Conservation (phyloP, 1,140 invertebrate genomes). For the Drosophila asahinai region DNA sequence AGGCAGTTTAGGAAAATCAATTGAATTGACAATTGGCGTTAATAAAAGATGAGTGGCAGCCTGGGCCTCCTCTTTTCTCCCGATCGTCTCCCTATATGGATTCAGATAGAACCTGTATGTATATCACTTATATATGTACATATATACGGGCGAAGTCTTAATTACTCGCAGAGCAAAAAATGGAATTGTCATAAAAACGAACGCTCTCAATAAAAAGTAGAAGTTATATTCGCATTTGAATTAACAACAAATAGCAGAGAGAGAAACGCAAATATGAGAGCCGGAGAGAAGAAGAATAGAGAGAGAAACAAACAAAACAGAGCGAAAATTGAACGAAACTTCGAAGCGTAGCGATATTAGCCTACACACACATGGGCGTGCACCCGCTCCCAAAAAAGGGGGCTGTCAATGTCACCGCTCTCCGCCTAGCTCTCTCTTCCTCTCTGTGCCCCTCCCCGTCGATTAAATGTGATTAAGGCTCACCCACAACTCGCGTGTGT, state of each 20-base stretch:
- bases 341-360: conserved; percentile 66
- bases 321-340: conserved; percentile 70
- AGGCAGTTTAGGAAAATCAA: conserved; percentile 19
- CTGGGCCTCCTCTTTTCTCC: conserved; percentile 11
- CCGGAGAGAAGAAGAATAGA: conserved; percentile 18
- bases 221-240: conserved; percentile 47
- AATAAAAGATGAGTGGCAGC: conserved; percentile 28
- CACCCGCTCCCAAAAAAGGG: conserved; percentile 28
- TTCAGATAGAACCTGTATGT: conserved; percentile 8
- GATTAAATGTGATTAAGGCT: conserved; percentile 80
- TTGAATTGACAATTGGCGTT: conserved; percentile 32
- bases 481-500: conserved; percentile 69
- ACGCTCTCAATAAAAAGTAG: conserved; percentile 45
- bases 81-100: conserved; percentile 27
- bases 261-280: conserved; percentile 6
- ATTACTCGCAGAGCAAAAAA: conserved; percentile 51
- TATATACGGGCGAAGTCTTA: conserved; percentile 18
- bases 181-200: conserved; percentile 52
- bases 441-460: not conserved
- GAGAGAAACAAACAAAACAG: conserved; percentile 75
- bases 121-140: not conserved
- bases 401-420: conserved; percentile 37
- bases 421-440: not conserved
- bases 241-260: conserved; percentile 59
- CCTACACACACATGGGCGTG: conserved; percentile 57